These are phyloP conservation scores for Elegia similella DNA, from an alignment of 2,888 invertebrate genomes.

Conservation along the genomic window DNA sequence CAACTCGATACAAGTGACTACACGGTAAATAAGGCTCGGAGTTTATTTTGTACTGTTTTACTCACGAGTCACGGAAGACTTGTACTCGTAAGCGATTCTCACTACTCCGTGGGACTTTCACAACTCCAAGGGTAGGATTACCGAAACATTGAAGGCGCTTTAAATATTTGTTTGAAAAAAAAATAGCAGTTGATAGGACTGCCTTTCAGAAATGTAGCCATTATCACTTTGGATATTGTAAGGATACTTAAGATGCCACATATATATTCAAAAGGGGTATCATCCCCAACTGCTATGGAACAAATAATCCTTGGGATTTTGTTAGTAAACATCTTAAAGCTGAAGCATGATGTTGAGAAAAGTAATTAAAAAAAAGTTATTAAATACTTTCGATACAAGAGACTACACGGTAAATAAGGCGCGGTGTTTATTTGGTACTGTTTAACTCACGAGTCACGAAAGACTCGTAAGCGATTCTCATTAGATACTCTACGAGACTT, in stretches of 20 bases:
- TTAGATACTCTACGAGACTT: slow-evolving; percentile 20
- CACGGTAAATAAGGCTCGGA: slow-evolving; percentile 6
- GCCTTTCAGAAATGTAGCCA: too few species aligned
- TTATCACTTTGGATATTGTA: too few species aligned
- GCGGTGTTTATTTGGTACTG: too few species aligned
- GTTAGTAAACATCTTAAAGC: too few species aligned
- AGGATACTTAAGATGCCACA: too few species aligned
- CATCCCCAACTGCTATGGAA: too few species aligned
- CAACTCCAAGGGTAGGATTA: background rate
- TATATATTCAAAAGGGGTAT: too few species aligned
- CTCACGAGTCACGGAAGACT: slow-evolving; percentile 25
- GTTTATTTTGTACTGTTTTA: slow-evolving; percentile 26
- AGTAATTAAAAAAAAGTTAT: too few species aligned
- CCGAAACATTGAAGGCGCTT: background rate
- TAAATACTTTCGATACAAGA: too few species aligned
- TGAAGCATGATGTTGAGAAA: too few species aligned
- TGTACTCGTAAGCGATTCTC: slow-evolving; percentile 29
- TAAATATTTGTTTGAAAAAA: slow-evolving; percentile 16
- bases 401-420: background rate
- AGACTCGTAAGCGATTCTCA: slow-evolving; percentile 29
- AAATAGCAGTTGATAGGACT: too few species aligned
- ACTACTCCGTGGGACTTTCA: slow-evolving; percentile 13
- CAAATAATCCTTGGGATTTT: too few species aligned
- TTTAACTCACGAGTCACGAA: slow-evolving; percentile 28
- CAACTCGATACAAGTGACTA: background rate